Evolutionary conservation across 2,888 invertebrate species (phyloP).

Genomic region (Atrina japonica): DNA sequence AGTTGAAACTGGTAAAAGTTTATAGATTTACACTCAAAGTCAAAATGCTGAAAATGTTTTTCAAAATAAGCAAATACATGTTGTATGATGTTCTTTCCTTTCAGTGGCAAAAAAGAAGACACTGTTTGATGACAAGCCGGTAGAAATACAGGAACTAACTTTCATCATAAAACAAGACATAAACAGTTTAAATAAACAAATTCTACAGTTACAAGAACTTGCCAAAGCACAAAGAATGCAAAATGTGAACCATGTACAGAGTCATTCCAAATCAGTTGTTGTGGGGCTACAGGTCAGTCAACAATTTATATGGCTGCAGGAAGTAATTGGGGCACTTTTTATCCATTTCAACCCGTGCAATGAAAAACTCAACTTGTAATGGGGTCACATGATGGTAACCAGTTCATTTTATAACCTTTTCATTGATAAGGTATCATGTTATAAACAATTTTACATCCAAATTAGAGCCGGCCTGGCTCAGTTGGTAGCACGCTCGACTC

Average conservation of each 20-base stretch:
- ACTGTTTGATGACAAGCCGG: conserved; percentile 96
- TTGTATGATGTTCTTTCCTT: conserved; percentile 23
- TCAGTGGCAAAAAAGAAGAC: conserved; percentile 96
- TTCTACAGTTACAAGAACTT: conserved; percentile 87
- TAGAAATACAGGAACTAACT: conserved; percentile 98
- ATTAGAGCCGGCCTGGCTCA: too few relatives aligned
- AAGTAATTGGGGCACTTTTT: too few relatives aligned
- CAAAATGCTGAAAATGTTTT: too few relatives aligned
- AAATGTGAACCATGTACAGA: conserved; percentile 87
- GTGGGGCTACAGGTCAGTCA: conserved; percentile 78
- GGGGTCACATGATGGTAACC: too few relatives aligned
- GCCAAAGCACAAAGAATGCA: conserved; percentile 73
- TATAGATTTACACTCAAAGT: too few relatives aligned
- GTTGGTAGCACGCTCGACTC: too few relatives aligned
- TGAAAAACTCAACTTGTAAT: too few relatives aligned
- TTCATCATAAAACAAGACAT: conserved; percentile 98
- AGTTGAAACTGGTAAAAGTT: too few relatives aligned
- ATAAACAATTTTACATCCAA: too few relatives aligned
- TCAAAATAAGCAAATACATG: not conserved
- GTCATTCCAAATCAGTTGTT: conserved; percentile 80
- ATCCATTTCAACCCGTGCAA: too few relatives aligned
- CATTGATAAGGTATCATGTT: too few relatives aligned
- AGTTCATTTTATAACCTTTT: too few relatives aligned
- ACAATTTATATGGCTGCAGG: not conserved
- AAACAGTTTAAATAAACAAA: conserved; percentile 96